Conservation (phyloP, 2,797 vertebrate genomes). For the Aplochiton taeniatus region DNA sequence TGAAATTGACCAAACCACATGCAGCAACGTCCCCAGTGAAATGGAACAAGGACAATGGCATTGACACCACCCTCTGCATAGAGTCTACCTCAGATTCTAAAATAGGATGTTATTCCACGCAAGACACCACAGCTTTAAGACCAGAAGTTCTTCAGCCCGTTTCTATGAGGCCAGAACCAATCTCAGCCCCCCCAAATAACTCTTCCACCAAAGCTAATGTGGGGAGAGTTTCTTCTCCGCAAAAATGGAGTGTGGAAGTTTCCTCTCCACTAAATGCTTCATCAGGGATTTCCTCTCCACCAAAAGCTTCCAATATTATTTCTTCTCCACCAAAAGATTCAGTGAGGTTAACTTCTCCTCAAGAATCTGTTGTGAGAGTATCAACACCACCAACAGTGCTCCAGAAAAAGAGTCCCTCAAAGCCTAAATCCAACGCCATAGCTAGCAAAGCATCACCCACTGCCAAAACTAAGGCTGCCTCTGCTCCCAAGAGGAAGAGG, state of each 20-base stretch:
- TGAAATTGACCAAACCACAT: conserved; percentile 40
- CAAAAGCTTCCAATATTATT: conserved; percentile 13
- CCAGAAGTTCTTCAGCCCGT: conserved; percentile 6
- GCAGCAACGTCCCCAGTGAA: conserved; percentile 24
- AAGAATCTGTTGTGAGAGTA: conserved; percentile 11
- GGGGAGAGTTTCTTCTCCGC: too few relatives aligned
- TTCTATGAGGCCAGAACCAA: too few relatives aligned
- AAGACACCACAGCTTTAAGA: conserved; percentile 42
- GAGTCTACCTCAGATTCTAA: conserved; percentile 71
- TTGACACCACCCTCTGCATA: conserved; percentile 49
- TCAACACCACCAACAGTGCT: conserved; percentile 40
- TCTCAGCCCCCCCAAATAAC: too few relatives aligned
- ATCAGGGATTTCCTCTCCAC: neutral
- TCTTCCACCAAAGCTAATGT: too few relatives aligned
- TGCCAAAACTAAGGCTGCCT: conserved; percentile 53
- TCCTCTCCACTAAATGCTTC: too few relatives aligned
- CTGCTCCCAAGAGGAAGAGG: conserved; percentile 50
- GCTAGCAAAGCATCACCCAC: conserved; percentile 36
- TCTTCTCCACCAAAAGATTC: conserved; percentile 23
- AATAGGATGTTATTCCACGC: conserved; percentile 40
- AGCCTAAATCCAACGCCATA: conserved; percentile 30
- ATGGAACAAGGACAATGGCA: conserved; percentile 35
- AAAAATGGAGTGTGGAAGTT: too few relatives aligned
- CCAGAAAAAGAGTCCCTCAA: conserved; percentile 53
- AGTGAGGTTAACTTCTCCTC: conserved; percentile 27